A percentile compares a stretch with the other conserved stretches of the same genome.
phyloP scores from a whole-genome alignment of 1,140 invertebrate genomes.

The Drosophila watanabei region DNA sequence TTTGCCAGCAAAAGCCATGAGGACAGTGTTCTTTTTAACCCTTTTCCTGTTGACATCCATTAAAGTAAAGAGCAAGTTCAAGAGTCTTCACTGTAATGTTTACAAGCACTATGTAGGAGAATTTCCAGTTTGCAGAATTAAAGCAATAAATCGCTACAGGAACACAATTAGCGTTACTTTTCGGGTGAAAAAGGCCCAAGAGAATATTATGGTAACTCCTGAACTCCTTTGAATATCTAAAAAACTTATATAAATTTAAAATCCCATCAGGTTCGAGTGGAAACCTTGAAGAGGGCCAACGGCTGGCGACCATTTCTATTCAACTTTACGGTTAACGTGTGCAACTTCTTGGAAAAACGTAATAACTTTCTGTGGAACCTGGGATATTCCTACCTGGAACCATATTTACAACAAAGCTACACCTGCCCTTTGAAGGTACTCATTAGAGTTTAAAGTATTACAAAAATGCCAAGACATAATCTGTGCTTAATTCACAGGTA shows the following conservation, averaged over 20 bases:
- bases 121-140: slow-evolving; percentile 17
- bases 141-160: slow-evolving; percentile 17
- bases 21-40: not conserved
- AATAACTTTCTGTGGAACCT: not conserved
- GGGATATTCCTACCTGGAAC: not conserved
- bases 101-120: not conserved
- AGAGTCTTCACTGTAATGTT: slow-evolving; percentile 11
- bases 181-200: not conserved
- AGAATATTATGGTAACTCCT: slow-evolving; percentile 1
- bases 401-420: not conserved
- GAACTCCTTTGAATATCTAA: not conserved
- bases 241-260: not conserved
- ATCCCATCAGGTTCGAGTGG: not conserved
- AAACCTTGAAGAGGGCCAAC: slow-evolving; percentile 15
- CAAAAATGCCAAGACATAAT: not conserved
- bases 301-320: slow-evolving; percentile 36
- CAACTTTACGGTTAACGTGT: slow-evolving; percentile 5
- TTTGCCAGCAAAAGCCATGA: not conserved
- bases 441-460: not conserved
- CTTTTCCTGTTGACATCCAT: not conserved
- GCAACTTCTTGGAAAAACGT: slow-evolving; percentile 1
- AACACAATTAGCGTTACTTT: slow-evolving; percentile 15
- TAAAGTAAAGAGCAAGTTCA: slow-evolving; percentile 7
- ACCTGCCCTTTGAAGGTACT: slow-evolving; percentile 30
- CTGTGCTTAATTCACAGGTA: not conserved